phyloP scores from a whole-genome alignment of 2,888 invertebrate genomes.

The Syrista parreyssii region DNA sequence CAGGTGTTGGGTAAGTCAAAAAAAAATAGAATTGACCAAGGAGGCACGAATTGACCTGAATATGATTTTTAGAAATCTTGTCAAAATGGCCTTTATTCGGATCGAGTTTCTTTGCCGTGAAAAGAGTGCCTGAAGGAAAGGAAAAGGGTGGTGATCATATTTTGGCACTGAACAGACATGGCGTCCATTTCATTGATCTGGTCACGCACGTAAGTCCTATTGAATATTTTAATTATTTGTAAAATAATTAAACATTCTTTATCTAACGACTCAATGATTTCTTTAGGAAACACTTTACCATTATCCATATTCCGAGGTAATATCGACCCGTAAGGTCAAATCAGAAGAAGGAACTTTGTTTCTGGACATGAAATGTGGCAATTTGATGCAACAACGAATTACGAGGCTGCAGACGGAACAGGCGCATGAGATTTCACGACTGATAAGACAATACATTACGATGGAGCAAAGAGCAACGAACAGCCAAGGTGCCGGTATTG shows the following conservation, averaged over 20 bases:
- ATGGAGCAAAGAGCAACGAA: slow-evolving; percentile 76
- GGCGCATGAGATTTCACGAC: slow-evolving; percentile 95
- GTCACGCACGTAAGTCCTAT: slow-evolving; percentile 79
- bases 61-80: slow-evolving; percentile 77
- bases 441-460: slow-evolving; percentile 97
- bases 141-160: slow-evolving; percentile 79
- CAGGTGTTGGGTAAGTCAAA: slow-evolving; percentile 70
- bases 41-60: neutral
- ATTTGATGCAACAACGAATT: slow-evolving; percentile 94
- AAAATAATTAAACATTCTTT: neutral
- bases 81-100: slow-evolving; percentile 97
- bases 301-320: slow-evolving; percentile 95
- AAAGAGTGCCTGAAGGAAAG: slow-evolving; percentile 79
- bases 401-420: slow-evolving; percentile 96
- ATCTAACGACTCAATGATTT: neutral
- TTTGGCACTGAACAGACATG: slow-evolving; percentile 91
- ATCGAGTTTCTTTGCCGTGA: slow-evolving; percentile 97
- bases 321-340: slow-evolving; percentile 92
- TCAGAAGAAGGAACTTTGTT: slow-evolving; percentile 92
- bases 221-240: neutral
- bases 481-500: slow-evolving; percentile 45
- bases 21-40: neutral
- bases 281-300: slow-evolving; percentile 86
- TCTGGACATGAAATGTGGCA: slow-evolving; percentile 97
- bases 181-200: slow-evolving; percentile 93